Evolutionary conservation across 2,888 invertebrate genomes (phyloP).

Genomic region (Cephus pygmeus): DNA sequence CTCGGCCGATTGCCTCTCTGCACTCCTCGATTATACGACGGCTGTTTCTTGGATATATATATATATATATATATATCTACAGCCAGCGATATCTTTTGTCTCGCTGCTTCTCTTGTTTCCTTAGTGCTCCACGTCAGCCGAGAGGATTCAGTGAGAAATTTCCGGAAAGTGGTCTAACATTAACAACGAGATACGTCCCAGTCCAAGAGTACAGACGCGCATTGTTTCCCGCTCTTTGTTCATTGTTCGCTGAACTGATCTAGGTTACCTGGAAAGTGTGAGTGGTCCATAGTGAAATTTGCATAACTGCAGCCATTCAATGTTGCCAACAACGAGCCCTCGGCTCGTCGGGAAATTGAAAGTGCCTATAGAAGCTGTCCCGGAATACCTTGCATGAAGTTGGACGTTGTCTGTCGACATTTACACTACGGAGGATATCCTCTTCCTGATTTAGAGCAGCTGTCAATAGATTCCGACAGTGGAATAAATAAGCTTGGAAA

Average conservation of each 20-base stretch:
- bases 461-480: conserved; percentile 24
- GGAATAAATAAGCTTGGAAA: conserved; percentile 18
- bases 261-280: not conserved
- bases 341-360: no score
- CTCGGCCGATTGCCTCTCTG: conserved; percentile 1
- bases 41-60: not conserved
- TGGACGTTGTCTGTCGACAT: not conserved
- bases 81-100: not conserved
- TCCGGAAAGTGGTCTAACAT: not conserved
- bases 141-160: not conserved
- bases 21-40: not conserved
- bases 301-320: not conserved
- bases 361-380: not conserved
- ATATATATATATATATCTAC: no score
- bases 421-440: conserved; percentile 19
- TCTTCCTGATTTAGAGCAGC: conserved; percentile 24
- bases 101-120: not conserved
- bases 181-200: not conserved
- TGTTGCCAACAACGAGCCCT: not conserved
- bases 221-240: not conserved
- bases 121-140: not conserved
- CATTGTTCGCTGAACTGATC: not conserved
- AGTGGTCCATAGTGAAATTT: not conserved
- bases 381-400: not conserved
- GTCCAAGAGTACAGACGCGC: not conserved